phyloP scores from a whole-genome alignment of 2,797 vertebrate species.

The Chelonia mydas region DNA sequence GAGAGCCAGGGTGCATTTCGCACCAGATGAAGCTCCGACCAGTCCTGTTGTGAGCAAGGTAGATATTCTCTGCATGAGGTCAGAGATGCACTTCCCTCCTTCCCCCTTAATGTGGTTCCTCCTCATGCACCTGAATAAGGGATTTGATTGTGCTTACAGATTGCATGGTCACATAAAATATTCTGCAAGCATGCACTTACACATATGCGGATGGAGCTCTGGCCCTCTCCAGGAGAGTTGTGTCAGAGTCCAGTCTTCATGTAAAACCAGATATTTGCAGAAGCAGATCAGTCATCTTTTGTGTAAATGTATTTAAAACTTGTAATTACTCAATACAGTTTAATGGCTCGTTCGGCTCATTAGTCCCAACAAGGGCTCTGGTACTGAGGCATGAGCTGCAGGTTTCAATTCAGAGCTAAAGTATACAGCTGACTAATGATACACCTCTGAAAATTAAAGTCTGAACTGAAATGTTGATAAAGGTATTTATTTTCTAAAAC shows the following conservation, averaged over 20 bases:
- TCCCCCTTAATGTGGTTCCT: background rate
- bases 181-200: rapidly evolving
- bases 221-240: background rate
- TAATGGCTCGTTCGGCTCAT: background rate
- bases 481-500: background rate
- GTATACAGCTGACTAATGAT: background rate
- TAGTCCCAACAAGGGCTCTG: background rate
- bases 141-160: rapidly evolving
- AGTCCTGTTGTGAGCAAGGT: constrained; percentile 85
- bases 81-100: background rate
- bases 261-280: background rate
- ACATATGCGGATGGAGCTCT: background rate
- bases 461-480: background rate
- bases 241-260: background rate
- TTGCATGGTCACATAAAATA: no score
- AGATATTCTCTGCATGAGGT: background rate
- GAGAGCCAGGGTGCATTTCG: constrained; percentile 75
- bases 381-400: background rate
- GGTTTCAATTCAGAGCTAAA: background rate
- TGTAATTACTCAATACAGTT: rapidly evolving
- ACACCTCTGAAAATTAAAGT: background rate
- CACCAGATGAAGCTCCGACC: constrained; percentile 80
- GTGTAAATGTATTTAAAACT: background rate
- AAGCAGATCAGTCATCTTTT: rapidly evolving
- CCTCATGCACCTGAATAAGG: rapidly evolving